Percentiles rank a stretch among this genome's conserved stretches.
Conservation (phyloP, 2,797 vertebrate species). For the Pogoniulus pusillus region DNA sequence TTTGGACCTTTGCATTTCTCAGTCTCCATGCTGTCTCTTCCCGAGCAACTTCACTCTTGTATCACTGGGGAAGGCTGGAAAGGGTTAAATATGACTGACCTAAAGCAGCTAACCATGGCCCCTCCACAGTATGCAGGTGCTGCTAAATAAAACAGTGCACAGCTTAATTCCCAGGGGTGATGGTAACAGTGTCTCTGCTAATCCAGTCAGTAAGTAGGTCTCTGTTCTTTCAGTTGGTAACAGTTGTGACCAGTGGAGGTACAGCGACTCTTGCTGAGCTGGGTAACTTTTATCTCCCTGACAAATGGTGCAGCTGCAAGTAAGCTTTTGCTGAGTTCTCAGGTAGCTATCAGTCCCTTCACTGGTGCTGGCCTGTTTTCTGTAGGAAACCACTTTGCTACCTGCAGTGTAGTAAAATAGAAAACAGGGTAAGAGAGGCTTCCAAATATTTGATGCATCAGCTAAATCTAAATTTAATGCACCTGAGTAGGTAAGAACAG, state of each 20-base stretch:
- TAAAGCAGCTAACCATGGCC: background rate
- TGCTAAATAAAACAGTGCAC: slow-evolving; percentile 9
- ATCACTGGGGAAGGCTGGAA: background rate
- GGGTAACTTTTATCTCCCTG: background rate
- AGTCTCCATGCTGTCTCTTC: background rate
- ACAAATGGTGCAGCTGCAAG: background rate
- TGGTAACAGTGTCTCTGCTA: background rate
- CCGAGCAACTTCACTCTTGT: background rate
- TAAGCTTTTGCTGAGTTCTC: background rate
- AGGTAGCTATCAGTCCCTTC: background rate
- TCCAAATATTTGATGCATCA: background rate
- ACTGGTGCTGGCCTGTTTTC: background rate
- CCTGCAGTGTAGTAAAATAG: background rate
- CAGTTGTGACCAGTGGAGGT: background rate
- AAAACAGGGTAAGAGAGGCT: background rate
- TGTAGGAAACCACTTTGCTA: slow-evolving; percentile 17
- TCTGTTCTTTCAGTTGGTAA: background rate
- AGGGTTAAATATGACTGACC: background rate
- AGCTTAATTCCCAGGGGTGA: slow-evolving; percentile 3
- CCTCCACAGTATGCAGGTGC: background rate
- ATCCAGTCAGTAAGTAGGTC: slow-evolving; percentile 20
- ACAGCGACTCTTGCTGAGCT: background rate
- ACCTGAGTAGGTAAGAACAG: background rate
- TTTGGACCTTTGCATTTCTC: background rate
- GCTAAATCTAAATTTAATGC: slow-evolving; percentile 30